Base-by-base conservation (phyloP, 2,797 vertebrate genomes). In the Kryptopterus vitreolus region DNA sequence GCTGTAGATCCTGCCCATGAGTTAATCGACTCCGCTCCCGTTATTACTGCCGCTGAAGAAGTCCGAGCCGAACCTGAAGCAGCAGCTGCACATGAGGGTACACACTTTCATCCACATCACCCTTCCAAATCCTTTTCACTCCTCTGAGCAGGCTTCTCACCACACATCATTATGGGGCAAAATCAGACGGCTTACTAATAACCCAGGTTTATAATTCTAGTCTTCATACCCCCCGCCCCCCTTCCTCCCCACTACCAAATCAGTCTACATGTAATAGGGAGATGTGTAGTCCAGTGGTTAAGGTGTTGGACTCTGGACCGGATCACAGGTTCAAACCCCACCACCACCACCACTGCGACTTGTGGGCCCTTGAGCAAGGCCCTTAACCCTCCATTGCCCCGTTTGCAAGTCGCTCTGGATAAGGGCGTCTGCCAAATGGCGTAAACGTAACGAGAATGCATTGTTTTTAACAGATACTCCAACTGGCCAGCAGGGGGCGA, bases 81-180 rank as follows among this genome's bases (percentile, higher is more conserved):
- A 76, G 77, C 80, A 81, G 89, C 87, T 77, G 74, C 86, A 76
- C 84, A 89, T 87, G 88, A 92, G 92, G 88, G 89, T 86, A 86
- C 77, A 82, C 59, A 84, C 65, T 53, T 7, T 43, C 38, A 43
- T 43, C 38, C 38, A 85, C 82, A 84, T 76, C 79, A 83, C 31
- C 85, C 71, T 85, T 72, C n/a, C 26, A 75, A 85, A 78, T 79
- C 75, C 9, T 68, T 81, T 69, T 86, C 57, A 83, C 53, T 85
- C 84, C 58, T 84, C 29, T 87, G 38, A 86, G 77, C 81, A 84
- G 76, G 59, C 82, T 61, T 84, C 24, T 73, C 35, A 58, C 79
- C 58, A 80, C 80, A 85, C 62, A 83, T 20, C 11, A 72, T 58
- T 11, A 53, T 33, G 53, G 22, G 50, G 69, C 33, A 53, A 53